Evolutionary conservation across 1,140 invertebrate genomes (phyloP), one percentile per base, ranked within the genome.

Genomic region (Zaprionus davidi): DNA sequence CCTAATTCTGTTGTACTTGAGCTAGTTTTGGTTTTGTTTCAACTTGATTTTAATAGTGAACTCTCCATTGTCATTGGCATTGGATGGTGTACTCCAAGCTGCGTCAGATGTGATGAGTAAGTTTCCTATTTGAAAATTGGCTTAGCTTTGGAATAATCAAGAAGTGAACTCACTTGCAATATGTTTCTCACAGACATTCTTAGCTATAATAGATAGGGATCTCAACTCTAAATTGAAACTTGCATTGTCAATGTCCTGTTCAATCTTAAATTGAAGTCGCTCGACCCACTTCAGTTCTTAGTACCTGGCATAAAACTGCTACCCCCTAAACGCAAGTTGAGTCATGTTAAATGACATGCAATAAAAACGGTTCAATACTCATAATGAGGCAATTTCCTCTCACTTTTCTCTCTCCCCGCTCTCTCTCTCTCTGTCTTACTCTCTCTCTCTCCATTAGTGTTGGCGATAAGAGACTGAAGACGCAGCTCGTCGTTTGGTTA

Each of bases 281-380:
- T 51, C 20, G 46, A 51, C 11, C 46, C 46, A 22, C 46, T 51
- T 51, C n/a, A 5, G 9, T 20, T 51, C 24, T 51, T 51, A 51
- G 7, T 66, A 66, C 51, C 64, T 56, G 63, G 15, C 20, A 51
- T 36, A 56, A 57, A 64, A 60, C 3, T 34, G 4, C 11, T 41
- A 3, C 41, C 22, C 46, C 22, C 12, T 44, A 5, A 15, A 15
- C 34, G 7, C 15, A 49, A 65, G 55, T 66, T 64, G n/a, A 28
- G 53, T 73, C 71, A 68, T 44, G 49, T 64, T 26, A 64, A 71
- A 64, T 64, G 26, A 71, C 60, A 38, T 28, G 51, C 51, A 56
- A 65, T 64, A 57, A 65, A 70, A 71, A 71, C 38, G 26, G 20
- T 44, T 71, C 49, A 71, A 60, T 58, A 59, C 24, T 51, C 24